Conservation (phyloP, 2,113 vertebrate genomes). For the Chauna torquata region DNA sequence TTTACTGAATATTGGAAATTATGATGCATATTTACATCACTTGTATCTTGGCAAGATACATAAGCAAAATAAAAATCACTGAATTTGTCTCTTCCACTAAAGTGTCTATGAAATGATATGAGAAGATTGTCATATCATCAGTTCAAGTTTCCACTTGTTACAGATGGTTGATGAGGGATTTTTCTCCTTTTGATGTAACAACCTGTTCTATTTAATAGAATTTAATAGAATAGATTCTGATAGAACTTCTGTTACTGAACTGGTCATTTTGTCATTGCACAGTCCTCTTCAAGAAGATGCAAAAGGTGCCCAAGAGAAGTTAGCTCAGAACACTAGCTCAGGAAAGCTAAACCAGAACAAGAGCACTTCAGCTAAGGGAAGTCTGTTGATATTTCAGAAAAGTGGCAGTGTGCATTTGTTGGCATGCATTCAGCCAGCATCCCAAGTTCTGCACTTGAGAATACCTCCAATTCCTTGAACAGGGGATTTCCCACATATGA, state of each 20-base stretch:
- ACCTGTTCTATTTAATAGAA: neutral
- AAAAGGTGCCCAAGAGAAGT: neutral
- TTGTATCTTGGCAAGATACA: neutral
- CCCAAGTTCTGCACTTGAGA: neutral
- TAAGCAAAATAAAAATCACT: neutral
- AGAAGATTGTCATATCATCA: neutral
- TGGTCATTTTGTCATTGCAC: neutral
- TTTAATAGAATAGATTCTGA: neutral
- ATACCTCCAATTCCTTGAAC: neutral
- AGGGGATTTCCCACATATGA: neutral
- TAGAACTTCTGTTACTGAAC: neutral
- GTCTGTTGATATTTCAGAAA: neutral
- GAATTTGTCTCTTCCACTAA: neutral
- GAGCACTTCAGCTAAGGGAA: neutral
- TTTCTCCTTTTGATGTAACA: neutral
- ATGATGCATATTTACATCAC: neutral
- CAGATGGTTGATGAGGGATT: neutral
- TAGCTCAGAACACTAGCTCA: neutral
- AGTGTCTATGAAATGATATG: neutral
- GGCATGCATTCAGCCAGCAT: neutral
- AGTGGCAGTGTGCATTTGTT: neutral
- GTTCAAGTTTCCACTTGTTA: neutral
- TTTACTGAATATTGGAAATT: neutral
- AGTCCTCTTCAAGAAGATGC: neutral
- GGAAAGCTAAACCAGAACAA: neutral